Base-by-base conservation (phyloP, 23 tunicate genomes). In the Trididemnum clinides region DNA sequence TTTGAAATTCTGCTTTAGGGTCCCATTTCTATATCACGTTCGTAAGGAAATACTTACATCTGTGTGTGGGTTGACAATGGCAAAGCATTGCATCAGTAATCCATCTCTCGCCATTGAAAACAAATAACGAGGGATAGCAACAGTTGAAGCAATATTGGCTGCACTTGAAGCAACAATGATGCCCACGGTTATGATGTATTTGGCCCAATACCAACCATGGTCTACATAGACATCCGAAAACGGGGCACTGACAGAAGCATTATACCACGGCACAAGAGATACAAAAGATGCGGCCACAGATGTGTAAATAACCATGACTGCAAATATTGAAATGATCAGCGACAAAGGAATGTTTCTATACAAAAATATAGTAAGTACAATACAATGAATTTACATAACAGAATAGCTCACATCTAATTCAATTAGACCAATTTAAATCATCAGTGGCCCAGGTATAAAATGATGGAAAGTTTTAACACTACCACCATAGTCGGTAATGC, bases 71-170 rank as follows among this genome's bases (percentile, higher is more conserved):
- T 82, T 86, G 49, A 92, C 88, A 21, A 32, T 82, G 1, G 87
- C 77, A 30, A 92, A 77, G 7, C 33, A 63, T 39, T 50, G 33
- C 85, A 86, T 77, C 78, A 90, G 28, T 66, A 90, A 33, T 25
- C 96, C 96, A 50, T 90, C 96, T 25, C 96, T 71, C 6, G 96
- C 80, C 96, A 90, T 86, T 0, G 96, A 85, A 57, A 81, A 65
- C 0, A 90, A 1, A 64, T 90, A 90, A 2, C 96, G 87, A 6
- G 96, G 96, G 3, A 90, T 82, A 4, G 82, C 90, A 34, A 71
- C 33, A 83, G 88, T 69, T 10, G 82, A 44, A 1, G 90, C 51
- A 1, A 90, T 1, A 50, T 80, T 33, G 0, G 90, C 59, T 7
- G 90, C 88, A 29, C 86, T 78, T 85, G 92, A 88, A 20, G 98